Conservation (phyloP, 2,113 vertebrate species). For the Echinops telfairi region DNA sequence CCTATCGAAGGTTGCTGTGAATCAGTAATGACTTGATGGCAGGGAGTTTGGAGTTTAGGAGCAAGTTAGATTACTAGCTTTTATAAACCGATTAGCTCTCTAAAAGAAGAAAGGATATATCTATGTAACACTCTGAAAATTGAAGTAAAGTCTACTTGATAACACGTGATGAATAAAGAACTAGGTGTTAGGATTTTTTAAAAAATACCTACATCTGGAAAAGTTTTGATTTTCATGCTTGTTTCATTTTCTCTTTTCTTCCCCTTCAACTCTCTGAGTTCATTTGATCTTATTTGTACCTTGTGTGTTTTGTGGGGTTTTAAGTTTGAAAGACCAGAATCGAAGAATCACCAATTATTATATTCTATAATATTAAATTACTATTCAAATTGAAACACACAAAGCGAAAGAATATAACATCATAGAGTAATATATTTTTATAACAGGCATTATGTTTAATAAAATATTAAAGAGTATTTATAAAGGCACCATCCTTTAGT, state of each 20-base stretch:
- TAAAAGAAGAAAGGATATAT: slow-evolving; percentile 3
- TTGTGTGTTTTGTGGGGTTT: slow-evolving; percentile 50
- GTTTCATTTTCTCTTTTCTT: slow-evolving; percentile 29
- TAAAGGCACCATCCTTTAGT: slow-evolving; percentile 36
- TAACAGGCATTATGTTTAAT: slow-evolving; percentile 51
- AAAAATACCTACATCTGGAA: background rate
- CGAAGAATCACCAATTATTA: slow-evolving; percentile 2
- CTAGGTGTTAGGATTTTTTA: background rate
- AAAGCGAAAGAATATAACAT: slow-evolving; percentile 29
- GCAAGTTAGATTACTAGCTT: slow-evolving; percentile 29
- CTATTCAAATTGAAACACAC: slow-evolving; percentile 3
- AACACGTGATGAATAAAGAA: background rate
- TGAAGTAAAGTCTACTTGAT: slow-evolving; percentile 10
- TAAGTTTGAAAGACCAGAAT: slow-evolving; percentile 35
- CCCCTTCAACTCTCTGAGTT: background rate
- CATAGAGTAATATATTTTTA: slow-evolving; percentile 5
- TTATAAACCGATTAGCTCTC: slow-evolving; percentile 2
- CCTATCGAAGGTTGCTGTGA: too few species aligned
- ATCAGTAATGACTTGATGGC: too few species aligned
- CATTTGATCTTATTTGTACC: slow-evolving; percentile 47
- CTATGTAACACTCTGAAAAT: slow-evolving; percentile 31
- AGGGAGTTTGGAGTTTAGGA: background rate
- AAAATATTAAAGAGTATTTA: slow-evolving; percentile 27
- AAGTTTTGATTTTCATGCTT: slow-evolving; percentile 47
- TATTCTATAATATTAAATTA: slow-evolving; percentile 29